Conservation (phyloP, 2,113 vertebrate genomes). For the Eubucco bourcierii region DNA sequence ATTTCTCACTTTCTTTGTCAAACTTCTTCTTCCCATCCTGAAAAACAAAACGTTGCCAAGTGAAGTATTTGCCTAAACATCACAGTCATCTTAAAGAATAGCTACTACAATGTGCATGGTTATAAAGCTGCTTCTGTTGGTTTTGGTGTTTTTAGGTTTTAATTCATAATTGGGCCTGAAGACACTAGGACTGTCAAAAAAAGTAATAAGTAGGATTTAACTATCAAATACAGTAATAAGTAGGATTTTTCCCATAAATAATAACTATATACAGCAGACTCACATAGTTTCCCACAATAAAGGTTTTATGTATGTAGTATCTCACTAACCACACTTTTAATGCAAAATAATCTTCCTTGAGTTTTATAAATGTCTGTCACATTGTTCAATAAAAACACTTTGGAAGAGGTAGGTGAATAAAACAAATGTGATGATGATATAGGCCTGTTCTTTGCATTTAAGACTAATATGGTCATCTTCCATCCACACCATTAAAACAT, state of each 20-base stretch:
- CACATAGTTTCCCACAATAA: background rate
- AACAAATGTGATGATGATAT: background rate
- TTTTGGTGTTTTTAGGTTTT: background rate
- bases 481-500: background rate
- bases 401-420: background rate
- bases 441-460: background rate
- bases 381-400: background rate
- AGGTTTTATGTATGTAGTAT: background rate
- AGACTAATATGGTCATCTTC: background rate
- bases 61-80: conserved; percentile 4
- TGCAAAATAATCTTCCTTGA: background rate
- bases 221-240: background rate
- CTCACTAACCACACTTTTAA: background rate
- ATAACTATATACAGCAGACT: background rate
- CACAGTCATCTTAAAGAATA: background rate
- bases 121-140: background rate
- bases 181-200: background rate
- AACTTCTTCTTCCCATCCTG: conserved; percentile 98
- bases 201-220: no score
- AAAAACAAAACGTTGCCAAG: conserved; percentile 37
- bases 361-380: background rate
- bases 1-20: conserved; percentile 95
- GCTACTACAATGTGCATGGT: background rate
- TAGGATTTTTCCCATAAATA: background rate
- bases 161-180: background rate